Evolutionary conservation across 2,888 invertebrate genomes (phyloP).

Genomic region (Panzeria rudis): DNA sequence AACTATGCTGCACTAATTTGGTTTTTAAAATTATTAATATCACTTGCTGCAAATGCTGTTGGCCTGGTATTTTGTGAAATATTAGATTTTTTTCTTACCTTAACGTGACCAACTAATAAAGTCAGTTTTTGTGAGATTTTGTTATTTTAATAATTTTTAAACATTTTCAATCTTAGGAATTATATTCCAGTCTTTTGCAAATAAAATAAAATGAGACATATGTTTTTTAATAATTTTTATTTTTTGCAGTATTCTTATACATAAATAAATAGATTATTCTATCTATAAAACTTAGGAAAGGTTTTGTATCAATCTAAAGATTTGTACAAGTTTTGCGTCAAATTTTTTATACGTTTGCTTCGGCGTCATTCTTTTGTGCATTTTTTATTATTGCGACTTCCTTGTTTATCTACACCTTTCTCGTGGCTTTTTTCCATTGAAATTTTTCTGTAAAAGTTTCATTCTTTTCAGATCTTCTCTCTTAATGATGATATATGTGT

Average conservation of each 20-base stretch:
- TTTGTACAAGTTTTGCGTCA: background rate
- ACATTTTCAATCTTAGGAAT: too few relatives aligned
- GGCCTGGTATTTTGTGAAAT: conserved; percentile 1
- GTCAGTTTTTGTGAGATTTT: background rate
- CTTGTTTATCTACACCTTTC: background rate
- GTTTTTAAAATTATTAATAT: background rate
- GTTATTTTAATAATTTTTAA: too few relatives aligned
- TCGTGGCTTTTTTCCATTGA: background rate
- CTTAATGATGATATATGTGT: too few relatives aligned
- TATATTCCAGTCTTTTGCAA: too few relatives aligned
- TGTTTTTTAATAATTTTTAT: too few relatives aligned
- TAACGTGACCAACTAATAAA: background rate
- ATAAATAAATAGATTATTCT: background rate
- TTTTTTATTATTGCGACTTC: too few relatives aligned
- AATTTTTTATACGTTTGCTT: background rate
- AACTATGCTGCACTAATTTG: background rate
- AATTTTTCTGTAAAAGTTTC: background rate
- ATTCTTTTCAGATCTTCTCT: background rate
- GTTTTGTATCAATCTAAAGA: background rate
- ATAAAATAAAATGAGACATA: too few relatives aligned
- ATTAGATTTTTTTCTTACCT: background rate
- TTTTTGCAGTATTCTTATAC: too few relatives aligned
- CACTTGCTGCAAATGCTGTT: background rate
- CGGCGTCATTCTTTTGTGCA: background rate
- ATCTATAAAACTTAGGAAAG: too few relatives aligned